A percentile compares a stretch with the other conserved stretches of the same genome.
Conservation (phyloP, 2,113 vertebrate genomes). For the Nerophis lumbriciformis region DNA sequence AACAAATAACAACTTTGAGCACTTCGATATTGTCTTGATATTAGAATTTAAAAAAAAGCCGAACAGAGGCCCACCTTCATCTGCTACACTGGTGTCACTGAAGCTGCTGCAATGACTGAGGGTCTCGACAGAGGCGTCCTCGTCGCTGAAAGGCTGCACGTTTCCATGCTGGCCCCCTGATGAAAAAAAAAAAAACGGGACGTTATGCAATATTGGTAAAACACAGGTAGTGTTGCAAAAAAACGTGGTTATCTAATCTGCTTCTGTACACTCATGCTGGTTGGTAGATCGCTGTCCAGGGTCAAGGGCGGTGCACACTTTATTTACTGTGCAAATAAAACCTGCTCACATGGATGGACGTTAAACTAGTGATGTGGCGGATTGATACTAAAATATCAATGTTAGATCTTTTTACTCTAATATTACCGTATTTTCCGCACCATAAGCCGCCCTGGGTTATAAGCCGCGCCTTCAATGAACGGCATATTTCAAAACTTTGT, state of each 20-base stretch:
- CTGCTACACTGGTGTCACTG: constrained; percentile 88
- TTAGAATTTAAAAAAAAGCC: not conserved
- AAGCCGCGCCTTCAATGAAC: too few relatives aligned
- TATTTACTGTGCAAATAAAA: constrained; percentile 17
- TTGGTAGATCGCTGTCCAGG: not conserved
- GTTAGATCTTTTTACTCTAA: too few relatives aligned
- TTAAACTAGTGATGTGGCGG: too few relatives aligned
- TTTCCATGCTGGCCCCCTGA: constrained; percentile 85
- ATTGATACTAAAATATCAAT: too few relatives aligned
- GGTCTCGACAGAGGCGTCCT: constrained; percentile 94
- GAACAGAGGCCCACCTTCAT: constrained; percentile 78
- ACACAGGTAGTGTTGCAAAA: constrained; percentile 23
- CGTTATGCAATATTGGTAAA: constrained; percentile 29
- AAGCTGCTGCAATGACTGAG: constrained; percentile 97
- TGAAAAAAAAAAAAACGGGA: not conserved
- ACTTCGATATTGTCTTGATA: not conserved
- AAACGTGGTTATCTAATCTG: constrained; percentile 41
- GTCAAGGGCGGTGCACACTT: constrained; percentile 11
- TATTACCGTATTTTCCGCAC: too few relatives aligned
- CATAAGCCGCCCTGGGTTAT: too few relatives aligned
- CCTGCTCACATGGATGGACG: too few relatives aligned
- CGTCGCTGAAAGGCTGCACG: constrained; percentile 93
- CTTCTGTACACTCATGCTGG: constrained; percentile 6
- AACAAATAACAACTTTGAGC: not conserved
- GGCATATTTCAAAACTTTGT: too few relatives aligned